These are phyloP conservation scores for Conops quadrifasciatus DNA, from an alignment of 2,888 invertebrate species.

Conservation along the genomic window DNA sequence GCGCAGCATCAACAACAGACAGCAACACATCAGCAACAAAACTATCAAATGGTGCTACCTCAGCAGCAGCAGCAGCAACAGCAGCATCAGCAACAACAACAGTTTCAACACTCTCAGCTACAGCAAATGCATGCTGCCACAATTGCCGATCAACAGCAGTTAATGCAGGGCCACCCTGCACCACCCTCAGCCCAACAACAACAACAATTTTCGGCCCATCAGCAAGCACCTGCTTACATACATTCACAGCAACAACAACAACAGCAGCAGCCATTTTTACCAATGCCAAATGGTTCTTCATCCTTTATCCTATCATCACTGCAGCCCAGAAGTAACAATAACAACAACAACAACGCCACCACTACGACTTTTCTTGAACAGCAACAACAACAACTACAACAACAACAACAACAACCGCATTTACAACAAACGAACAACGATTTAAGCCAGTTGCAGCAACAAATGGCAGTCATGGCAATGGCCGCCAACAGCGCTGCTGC, in stretches of 20 bases:
- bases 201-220: constrained; percentile 45
- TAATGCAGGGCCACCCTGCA: constrained; percentile 43
- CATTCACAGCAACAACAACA: constrained; percentile 41
- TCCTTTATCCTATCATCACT: constrained; percentile 31
- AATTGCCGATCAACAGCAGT: constrained; percentile 42
- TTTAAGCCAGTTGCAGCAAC: constrained; percentile 56
- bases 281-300: constrained; percentile 36
- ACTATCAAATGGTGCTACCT: constrained; percentile 39
- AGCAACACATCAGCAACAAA: constrained; percentile 42
- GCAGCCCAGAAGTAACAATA: not conserved
- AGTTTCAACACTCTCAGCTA: constrained; percentile 43
- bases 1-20: constrained; percentile 43
- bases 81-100: constrained; percentile 42
- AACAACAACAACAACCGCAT: constrained; percentile 20
- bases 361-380: not conserved
- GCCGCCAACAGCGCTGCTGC: constrained; percentile 35
- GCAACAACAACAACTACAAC: constrained; percentile 20
- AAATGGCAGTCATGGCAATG: constrained; percentile 57
- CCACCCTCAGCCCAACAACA: constrained; percentile 35
- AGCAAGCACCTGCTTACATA: constrained; percentile 46
- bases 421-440: constrained; percentile 18
- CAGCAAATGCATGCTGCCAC: constrained; percentile 41
- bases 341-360: constrained; percentile 23
- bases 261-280: constrained; percentile 35
- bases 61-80: constrained; percentile 43